Percentiles rank a stretch among this genome's conserved stretches.
Conservation (phyloP, 2,888 invertebrate genomes). For the Mythimna loreyi region DNA sequence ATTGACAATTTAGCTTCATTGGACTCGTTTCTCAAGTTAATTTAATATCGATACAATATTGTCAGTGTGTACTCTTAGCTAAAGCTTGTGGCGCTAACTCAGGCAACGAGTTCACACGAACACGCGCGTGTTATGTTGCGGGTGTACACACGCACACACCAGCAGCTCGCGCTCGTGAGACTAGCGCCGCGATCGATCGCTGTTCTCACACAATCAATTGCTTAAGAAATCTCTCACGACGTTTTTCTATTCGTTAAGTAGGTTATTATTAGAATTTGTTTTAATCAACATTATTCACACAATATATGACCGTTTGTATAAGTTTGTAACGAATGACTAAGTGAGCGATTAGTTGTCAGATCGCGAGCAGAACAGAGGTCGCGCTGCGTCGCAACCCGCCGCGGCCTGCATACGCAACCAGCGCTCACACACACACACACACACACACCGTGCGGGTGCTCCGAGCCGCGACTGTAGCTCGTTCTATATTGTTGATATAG, state of each 20-base stretch:
- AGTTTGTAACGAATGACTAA: conserved; percentile 8
- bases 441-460: conserved; percentile 49
- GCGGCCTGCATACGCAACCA: conserved; percentile 58
- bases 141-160: no score
- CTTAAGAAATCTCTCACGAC: conserved; percentile 25
- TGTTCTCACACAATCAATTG: conserved; percentile 23
- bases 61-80: not conserved
- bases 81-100: not conserved
- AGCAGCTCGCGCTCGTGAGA: not conserved
- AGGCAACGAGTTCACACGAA: not conserved
- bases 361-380: conserved; percentile 48
- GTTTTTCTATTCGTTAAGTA: conserved; percentile 15
- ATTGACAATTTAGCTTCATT: no score
- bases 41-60: not conserved
- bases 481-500: not conserved
- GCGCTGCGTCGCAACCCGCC: conserved; percentile 26
- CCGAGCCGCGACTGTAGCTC: conserved; percentile 25
- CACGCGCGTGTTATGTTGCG: not conserved
- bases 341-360: conserved; percentile 28
- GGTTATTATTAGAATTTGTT: not conserved
- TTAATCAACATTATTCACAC: conserved; percentile 8
- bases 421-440: conserved; percentile 12
- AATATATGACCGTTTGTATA: not conserved
- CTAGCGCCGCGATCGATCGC: conserved; percentile 11
- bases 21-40: conserved; percentile 21